Conservation (phyloP, 1,140 invertebrate genomes). For the Ylistrum balloti region DNA sequence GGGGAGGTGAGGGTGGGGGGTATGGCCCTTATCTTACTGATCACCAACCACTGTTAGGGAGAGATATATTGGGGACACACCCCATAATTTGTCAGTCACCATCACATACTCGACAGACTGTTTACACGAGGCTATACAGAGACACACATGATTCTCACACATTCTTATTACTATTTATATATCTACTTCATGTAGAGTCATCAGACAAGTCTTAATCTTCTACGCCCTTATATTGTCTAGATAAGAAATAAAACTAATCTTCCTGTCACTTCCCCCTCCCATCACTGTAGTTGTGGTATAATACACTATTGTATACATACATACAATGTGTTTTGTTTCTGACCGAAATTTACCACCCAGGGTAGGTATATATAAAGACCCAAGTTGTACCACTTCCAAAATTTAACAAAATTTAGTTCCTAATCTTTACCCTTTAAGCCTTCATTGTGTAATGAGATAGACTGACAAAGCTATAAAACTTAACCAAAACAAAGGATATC, state of each 20-base stretch:
- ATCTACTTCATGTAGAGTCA: neutral
- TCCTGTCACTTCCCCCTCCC: neutral
- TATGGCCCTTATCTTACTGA: neutral
- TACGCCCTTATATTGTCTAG: constrained; percentile 27
- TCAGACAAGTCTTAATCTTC: neutral
- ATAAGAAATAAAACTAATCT: constrained; percentile 2
- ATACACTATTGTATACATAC: neutral
- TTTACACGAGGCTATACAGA: neutral
- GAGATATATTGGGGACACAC: neutral
- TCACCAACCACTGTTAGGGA: neutral
- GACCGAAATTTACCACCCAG: neutral
- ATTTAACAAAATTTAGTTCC: neutral
- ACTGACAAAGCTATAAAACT: too few species aligned
- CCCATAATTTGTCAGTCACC: neutral
- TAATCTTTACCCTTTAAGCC: neutral
- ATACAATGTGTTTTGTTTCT: neutral
- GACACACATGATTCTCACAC: neutral
- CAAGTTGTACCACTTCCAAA: neutral
- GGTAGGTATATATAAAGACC: neutral
- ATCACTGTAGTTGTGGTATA: neutral
- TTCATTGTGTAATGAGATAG: neutral
- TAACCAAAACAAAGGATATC: too few species aligned
- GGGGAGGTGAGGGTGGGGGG: neutral
- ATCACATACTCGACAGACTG: constrained; percentile 13
- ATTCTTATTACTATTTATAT: neutral